Evolutionary conservation across 92 coral and sea anemone genomes (phyloP), one percentile per base, ranked within the genome.

Genomic region (Parazoanthus atlanticus): DNA sequence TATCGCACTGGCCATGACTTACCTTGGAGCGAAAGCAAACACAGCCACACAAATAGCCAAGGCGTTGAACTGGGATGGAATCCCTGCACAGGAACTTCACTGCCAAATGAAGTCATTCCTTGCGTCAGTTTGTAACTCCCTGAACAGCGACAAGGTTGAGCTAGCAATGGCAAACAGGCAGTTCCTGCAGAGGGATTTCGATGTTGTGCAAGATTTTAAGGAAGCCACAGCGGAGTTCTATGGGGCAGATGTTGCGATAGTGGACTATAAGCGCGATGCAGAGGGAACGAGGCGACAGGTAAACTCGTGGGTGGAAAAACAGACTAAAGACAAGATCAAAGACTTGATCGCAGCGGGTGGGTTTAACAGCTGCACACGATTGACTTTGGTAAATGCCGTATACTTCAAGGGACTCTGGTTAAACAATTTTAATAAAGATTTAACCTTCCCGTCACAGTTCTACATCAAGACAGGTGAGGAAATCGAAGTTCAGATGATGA

Each of bases 341-440:
- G 91, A 93, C 81, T 72, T 94, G 83, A 86, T 96, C 31, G 75
- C 89, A 0, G 32, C 33, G 36, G 95, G 95, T 29, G 93, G 84
- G 25, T 90, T 96, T 29, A 89, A 67, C 67, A 1, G 87, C 6
- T 90, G 47, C 40, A 96, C 98, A 8, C 82, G 93, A 38, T 81
- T 93, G 46, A 91, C 96, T 28, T 86, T 96, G 75, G 93, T 92
- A 46, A 96, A 95, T 89, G 99, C 99, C 17, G 90, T 96, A 3
- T 95, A 96, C 90, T 96, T 95, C 93, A 95, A 92, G 66, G 99
- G 99, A 54, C 87, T 93, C 16, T 96, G 99, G 98, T 79, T 90
- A 81, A 88, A 90, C 25, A 87, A 91, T 82, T 95, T 96, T 54
- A 19, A 88, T 17, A 88, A 91, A 49, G 87, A 78, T 79, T 66